Conservation (phyloP, 2,113 vertebrate species). For the Dascyllus trimaculatus region DNA sequence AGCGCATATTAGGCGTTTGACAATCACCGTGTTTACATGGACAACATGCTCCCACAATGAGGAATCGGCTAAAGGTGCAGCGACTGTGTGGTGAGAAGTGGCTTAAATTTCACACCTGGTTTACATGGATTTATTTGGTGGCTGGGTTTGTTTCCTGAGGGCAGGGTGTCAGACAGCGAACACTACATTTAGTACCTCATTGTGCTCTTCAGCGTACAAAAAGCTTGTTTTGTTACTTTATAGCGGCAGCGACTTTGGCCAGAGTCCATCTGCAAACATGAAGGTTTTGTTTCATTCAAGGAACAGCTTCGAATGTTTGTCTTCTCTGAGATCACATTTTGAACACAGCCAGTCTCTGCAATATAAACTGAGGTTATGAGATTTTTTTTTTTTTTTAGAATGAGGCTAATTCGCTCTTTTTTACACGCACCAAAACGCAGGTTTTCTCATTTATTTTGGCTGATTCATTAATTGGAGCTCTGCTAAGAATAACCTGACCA, state of each 20-base stretch:
- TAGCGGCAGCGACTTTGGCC: conserved; percentile 7
- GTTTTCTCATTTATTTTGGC: not conserved
- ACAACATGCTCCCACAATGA: conserved; percentile 7
- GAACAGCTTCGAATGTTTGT: not conserved
- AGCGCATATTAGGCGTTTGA: conserved; percentile 28
- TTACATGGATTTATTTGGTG: conserved; percentile 16
- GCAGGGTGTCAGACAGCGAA: not conserved
- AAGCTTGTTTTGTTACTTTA: not conserved
- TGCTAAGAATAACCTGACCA: no score
- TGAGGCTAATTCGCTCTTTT: not conserved
- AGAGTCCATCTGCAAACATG: conserved; percentile 8
- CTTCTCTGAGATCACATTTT: conserved; percentile 25
- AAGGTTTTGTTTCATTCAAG: not conserved
- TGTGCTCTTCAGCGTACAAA: conserved; percentile 13
- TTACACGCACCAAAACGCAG: no score
- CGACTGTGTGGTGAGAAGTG: conserved; percentile 9
- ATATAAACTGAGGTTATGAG: not conserved
- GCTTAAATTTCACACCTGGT: conserved; percentile 12
- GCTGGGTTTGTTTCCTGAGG: conserved; percentile 9
- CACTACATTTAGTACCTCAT: not conserved
- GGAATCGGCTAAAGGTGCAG: conserved; percentile 2
- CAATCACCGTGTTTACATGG: conserved; percentile 17
- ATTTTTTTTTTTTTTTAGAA: conserved; percentile 24
- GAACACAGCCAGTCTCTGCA: not conserved
- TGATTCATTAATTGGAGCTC: not conserved